Percentiles rank a stretch among this genome's conserved stretches.
phyloP scores from a whole-genome alignment of 2,888 invertebrate species.

The Acronicta psi region DNA sequence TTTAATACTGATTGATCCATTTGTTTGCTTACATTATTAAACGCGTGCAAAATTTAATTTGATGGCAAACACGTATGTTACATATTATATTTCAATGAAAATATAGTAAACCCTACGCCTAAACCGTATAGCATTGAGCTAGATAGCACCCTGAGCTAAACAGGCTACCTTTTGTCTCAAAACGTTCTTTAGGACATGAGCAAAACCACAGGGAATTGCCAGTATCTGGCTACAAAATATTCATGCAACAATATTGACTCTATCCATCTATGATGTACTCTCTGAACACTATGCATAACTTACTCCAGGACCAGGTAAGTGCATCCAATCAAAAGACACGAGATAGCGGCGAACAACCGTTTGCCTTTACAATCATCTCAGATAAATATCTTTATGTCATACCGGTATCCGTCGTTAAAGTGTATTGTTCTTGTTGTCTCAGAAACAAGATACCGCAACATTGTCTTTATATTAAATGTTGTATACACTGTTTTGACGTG shows the following conservation, averaged over 20 bases:
- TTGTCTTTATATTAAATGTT: conserved; percentile 31
- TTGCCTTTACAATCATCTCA: conserved; percentile 24
- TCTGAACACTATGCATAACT: conserved; percentile 47
- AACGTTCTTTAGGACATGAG: too few species aligned
- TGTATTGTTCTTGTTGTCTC: conserved; percentile 40
- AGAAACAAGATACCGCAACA: conserved; percentile 20
- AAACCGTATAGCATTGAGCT: too few species aligned
- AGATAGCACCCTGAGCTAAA: too few species aligned
- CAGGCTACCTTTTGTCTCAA: too few species aligned
- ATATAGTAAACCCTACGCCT: too few species aligned
- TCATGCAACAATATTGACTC: conserved; percentile 40
- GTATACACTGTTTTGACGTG: conserved; percentile 7
- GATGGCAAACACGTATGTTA: too few species aligned
- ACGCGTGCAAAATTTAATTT: too few species aligned
- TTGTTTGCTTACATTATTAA: conserved; percentile 13
- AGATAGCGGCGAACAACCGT: conserved; percentile 33
- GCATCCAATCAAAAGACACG: conserved; percentile 55
- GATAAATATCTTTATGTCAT: conserved; percentile 51
- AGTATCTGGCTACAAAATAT: conserved; percentile 38
- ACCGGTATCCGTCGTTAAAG: conserved; percentile 44
- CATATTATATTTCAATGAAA: too few species aligned
- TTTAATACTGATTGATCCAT: conserved; percentile 16
- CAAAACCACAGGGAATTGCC: too few species aligned
- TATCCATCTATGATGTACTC: conserved; percentile 9
- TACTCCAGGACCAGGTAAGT: conserved; percentile 42